A percentile compares a stretch with the other conserved stretches of the same genome.
phyloP scores from a whole-genome alignment of 2,797 vertebrate genomes.

The Intellagama lesueurii region DNA sequence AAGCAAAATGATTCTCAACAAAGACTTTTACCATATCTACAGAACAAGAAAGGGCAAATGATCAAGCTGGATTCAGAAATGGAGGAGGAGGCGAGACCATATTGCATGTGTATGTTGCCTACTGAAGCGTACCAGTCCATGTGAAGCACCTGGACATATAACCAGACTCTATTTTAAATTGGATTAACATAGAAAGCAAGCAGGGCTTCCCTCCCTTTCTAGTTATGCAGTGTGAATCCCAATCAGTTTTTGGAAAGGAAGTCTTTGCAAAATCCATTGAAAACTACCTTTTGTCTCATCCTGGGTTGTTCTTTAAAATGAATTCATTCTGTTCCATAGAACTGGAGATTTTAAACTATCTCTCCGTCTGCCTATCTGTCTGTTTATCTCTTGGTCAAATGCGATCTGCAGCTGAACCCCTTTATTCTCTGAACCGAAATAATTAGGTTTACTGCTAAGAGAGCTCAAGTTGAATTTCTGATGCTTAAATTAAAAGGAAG shows the following conservation, averaged over 20 bases:
- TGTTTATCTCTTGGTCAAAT: neutral
- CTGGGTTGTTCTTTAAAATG: constrained; percentile 39
- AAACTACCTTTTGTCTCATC: constrained; percentile 7
- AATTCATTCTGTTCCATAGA: constrained; percentile 50
- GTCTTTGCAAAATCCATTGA: constrained; percentile 57
- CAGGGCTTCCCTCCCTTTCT: constrained; percentile 34
- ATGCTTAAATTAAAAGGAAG: constrained; percentile 64
- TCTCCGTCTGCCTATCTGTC: neutral
- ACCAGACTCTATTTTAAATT: constrained; percentile 65
- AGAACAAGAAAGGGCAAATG: neutral
- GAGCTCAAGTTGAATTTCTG: constrained; percentile 50
- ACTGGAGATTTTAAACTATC: constrained; percentile 21
- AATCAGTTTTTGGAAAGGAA: constrained; percentile 53
- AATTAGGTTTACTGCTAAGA: constrained; percentile 65
- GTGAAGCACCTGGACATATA: constrained; percentile 36
- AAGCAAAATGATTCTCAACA: no score
- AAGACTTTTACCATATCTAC: no score
- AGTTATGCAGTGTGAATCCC: constrained; percentile 55
- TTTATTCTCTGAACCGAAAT: constrained; percentile 66
- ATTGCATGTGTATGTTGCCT: no score
- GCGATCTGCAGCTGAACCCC: constrained; percentile 17
- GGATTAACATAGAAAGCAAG: constrained; percentile 46
- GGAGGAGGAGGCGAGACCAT: no score
- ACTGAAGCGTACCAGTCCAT: neutral
- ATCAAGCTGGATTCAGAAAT: no score